Evolutionary conservation across 1,140 invertebrate species (phyloP).

Genomic region (Asbolus verrucosus): DNA sequence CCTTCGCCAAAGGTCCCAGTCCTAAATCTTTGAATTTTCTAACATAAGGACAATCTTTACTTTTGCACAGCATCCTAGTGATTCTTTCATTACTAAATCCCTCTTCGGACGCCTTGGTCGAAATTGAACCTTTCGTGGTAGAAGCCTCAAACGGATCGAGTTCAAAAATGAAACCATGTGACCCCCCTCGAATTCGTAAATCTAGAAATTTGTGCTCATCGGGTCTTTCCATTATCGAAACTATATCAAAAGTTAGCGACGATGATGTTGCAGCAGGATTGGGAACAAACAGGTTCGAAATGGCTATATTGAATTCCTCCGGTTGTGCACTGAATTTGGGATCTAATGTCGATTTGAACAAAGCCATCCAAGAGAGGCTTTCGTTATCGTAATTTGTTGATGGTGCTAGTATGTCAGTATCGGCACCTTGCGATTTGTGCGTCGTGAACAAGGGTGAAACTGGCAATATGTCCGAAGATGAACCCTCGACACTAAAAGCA

Average conservation of each 20-base stretch:
- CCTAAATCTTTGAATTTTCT: slow-evolving; percentile 61
- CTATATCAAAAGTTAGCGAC: slow-evolving; percentile 48
- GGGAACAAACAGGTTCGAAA: not conserved
- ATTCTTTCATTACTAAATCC: slow-evolving; percentile 58
- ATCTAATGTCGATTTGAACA: slow-evolving; percentile 21
- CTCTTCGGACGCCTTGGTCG: not conserved
- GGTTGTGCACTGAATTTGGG: slow-evolving; percentile 7
- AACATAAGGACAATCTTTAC: slow-evolving; percentile 61
- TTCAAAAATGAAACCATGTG: slow-evolving; percentile 12
- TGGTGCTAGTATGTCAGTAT: too few relatives aligned
- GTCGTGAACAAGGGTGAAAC: too few relatives aligned
- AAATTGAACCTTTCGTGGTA: not conserved
- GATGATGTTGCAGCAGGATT: slow-evolving; percentile 42
- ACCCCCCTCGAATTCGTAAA: slow-evolving; percentile 44
- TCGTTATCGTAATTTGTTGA: not conserved
- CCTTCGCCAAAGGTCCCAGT: slow-evolving; percentile 61
- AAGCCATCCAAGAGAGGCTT: slow-evolving; percentile 3
- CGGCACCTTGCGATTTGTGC: too few relatives aligned
- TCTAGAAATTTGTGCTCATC: slow-evolving; percentile 56
- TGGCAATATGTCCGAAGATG: too few relatives aligned
- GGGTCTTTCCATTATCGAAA: slow-evolving; percentile 54
- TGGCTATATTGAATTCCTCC: slow-evolving; percentile 10
- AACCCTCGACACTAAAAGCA: too few relatives aligned
- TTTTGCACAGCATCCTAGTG: slow-evolving; percentile 57
- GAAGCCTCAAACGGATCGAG: not conserved